These are phyloP conservation scores for Gyrodactylus bullatarudis DNA, from an alignment of 1,140 invertebrate species.

Conservation along the genomic window DNA sequence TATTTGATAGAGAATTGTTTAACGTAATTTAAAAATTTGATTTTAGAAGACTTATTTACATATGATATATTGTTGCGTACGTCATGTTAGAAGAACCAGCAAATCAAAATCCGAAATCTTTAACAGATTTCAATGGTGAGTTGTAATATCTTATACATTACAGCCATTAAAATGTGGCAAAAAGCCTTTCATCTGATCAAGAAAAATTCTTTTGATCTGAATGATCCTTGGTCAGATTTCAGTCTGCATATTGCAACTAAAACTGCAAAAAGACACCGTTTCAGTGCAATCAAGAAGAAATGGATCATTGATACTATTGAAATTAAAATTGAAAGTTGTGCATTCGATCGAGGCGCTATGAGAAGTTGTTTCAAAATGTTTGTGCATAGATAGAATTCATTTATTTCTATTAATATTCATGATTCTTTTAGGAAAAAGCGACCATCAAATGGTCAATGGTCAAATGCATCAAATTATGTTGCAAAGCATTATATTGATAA, in stretches of 20 bases:
- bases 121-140: background rate
- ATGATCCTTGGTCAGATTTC: background rate
- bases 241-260: background rate
- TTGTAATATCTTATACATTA: background rate
- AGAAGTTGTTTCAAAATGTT: constrained; percentile 25
- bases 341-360: constrained; percentile 28
- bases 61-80: background rate
- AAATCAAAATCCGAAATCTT: background rate
- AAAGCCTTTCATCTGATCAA: background rate
- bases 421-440: background rate
- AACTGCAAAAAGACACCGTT: constrained; percentile 17
- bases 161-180: background rate
- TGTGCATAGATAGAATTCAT: background rate
- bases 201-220: background rate
- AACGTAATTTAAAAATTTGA: background rate
- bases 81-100: background rate
- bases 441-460: background rate
- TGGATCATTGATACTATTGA: constrained; percentile 22
- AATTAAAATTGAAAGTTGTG: constrained; percentile 22
- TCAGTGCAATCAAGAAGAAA: constrained; percentile 18
- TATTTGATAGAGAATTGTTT: background rate
- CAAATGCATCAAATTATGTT: constrained; percentile 22
- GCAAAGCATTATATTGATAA: constrained; percentile 26
- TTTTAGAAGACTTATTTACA: background rate
- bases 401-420: background rate